Percentiles rank a stretch among this genome's conserved stretches.
Conservation (phyloP, 2,888 invertebrate genomes). For the Tethea ocularis region DNA sequence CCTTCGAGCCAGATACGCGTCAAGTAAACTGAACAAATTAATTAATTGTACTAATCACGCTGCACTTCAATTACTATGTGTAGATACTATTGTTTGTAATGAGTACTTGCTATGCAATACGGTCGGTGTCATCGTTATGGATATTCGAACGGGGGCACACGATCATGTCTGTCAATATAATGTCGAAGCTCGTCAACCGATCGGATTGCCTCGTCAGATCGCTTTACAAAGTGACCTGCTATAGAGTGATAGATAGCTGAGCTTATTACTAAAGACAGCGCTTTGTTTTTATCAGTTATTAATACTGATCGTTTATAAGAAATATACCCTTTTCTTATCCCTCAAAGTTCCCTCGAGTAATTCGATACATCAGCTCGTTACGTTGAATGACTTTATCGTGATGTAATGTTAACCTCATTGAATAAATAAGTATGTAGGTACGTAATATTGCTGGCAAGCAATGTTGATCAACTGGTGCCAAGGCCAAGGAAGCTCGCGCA, state of each 20-base stretch:
- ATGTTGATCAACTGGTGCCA: conserved; percentile 51
- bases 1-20: conserved; percentile 34
- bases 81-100: conserved; percentile 13
- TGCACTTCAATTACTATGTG: background rate
- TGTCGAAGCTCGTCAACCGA: conserved; percentile 41
- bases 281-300: conserved; percentile 15
- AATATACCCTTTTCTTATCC: conserved; percentile 18
- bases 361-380: conserved; percentile 22
- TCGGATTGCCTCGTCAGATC: conserved; percentile 31
- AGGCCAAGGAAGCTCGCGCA: conserved; percentile 42
- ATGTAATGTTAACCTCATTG: conserved; percentile 49
- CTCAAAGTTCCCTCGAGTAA: conserved; percentile 11
- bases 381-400: conserved; percentile 49
- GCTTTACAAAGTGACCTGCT: conserved; percentile 28
- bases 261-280: conserved; percentile 27
- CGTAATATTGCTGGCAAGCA: conserved; percentile 36
- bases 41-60: conserved; percentile 6
- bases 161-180: conserved; percentile 38
- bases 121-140: conserved; percentile 34
- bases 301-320: conserved; percentile 6
- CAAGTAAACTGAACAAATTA: conserved; percentile 7
- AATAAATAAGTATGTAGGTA: conserved; percentile 36
- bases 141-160: conserved; percentile 41
- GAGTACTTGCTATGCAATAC: conserved; percentile 48
- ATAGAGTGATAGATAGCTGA: conserved; percentile 42